Evolutionary conservation across 2,113 vertebrate genomes (phyloP).

Genomic region (Pleuronectes platessa): DNA sequence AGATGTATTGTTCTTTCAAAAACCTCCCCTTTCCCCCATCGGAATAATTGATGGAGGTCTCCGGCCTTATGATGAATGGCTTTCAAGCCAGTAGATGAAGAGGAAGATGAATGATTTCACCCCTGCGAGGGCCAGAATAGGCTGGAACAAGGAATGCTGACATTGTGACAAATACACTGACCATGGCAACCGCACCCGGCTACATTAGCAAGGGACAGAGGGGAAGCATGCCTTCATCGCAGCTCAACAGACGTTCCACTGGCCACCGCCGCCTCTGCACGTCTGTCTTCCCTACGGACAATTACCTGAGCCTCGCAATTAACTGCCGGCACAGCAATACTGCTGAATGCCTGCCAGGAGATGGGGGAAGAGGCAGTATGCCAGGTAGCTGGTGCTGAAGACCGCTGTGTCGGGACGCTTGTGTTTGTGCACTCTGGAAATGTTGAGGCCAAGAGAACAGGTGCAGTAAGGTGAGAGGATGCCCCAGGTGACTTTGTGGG

Average conservation of each 20-base stretch:
- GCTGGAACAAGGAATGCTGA: conserved; percentile 81
- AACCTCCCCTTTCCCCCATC: conserved; percentile 72
- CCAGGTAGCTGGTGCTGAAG: conserved; percentile 40
- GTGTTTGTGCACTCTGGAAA: conserved; percentile 57
- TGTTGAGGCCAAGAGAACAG: conserved; percentile 68
- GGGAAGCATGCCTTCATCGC: conserved; percentile 44
- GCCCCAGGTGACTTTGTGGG: conserved; percentile 61
- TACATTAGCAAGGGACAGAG: conserved; percentile 69
- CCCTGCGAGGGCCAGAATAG: conserved; percentile 62
- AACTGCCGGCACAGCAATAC: conserved; percentile 63
- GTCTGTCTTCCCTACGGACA: conserved; percentile 62
- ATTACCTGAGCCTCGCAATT: conserved; percentile 74
- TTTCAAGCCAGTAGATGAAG: conserved; percentile 81
- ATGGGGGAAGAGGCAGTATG: conserved; percentile 30
- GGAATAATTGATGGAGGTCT: conserved; percentile 86
- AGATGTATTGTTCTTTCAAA: conserved; percentile 86
- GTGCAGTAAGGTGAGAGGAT: conserved; percentile 64
- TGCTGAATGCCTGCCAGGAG: conserved; percentile 56
- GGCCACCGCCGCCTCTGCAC: conserved; percentile 20
- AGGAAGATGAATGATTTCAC: conserved; percentile 84
- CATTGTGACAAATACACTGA: conserved; percentile 86
- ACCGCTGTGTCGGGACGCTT: conserved; percentile 7
- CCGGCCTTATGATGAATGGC: conserved; percentile 82
- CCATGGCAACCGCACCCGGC: conserved; percentile 72
- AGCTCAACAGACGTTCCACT: conserved; percentile 51